phyloP scores from a whole-genome alignment of 2,113 vertebrate species.

The Syngnathus scovelli region DNA sequence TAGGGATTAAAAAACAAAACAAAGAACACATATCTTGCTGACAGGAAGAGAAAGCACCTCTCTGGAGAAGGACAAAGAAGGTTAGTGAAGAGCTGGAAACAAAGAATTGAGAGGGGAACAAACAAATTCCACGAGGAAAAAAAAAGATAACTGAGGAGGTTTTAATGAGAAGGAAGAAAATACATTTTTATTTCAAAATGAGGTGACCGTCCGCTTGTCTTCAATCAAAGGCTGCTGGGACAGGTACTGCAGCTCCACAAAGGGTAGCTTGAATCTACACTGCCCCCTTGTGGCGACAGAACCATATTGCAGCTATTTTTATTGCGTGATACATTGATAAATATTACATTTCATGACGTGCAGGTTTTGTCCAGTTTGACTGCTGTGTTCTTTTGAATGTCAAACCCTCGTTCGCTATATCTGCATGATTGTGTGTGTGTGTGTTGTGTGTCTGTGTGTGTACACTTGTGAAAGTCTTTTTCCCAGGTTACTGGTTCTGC shows the following conservation, averaged over 20 bases:
- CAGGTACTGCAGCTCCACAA: background rate
- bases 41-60: background rate
- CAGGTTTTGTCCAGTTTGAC: constrained; percentile 46
- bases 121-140: too few relatives aligned
- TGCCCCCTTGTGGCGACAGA: constrained; percentile 54
- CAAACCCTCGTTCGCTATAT: constrained; percentile 28
- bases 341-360: constrained; percentile 44
- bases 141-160: too few relatives aligned
- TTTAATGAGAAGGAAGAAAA: too few relatives aligned
- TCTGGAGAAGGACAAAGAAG: background rate
- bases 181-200: too few relatives aligned
- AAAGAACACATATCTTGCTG: background rate
- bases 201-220: too few relatives aligned
- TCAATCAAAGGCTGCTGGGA: too few relatives aligned
- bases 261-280: constrained; percentile 15
- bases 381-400: constrained; percentile 61
- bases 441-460: constrained; percentile 12
- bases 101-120: background rate
- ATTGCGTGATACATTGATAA: constrained; percentile 50
- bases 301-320: constrained; percentile 38
- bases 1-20: background rate
- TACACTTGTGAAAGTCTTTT: constrained; percentile 64
- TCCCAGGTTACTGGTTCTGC: constrained; percentile 71
- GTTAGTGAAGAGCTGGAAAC: background rate
- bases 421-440: constrained; percentile 51